A percentile compares a stretch with the other conserved stretches of the same genome.
Evolutionary conservation across 2,888 invertebrate genomes (phyloP).

Genomic region (Lasioglossum vierecki): DNA sequence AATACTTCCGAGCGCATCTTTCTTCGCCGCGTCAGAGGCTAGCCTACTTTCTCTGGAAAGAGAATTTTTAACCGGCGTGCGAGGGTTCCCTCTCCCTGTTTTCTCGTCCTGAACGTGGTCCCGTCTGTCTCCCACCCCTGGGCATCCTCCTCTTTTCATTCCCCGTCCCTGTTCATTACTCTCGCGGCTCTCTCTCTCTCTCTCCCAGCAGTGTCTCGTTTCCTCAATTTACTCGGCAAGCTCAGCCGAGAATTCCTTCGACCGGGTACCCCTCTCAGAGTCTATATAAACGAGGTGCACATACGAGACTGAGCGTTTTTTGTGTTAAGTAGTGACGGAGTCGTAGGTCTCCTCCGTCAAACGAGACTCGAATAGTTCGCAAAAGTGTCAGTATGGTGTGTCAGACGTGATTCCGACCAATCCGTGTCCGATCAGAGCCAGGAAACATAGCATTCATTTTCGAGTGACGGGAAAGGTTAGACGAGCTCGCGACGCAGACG

Average conservation of each 20-base stretch:
- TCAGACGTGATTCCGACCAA: constrained; percentile 64
- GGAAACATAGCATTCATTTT: not conserved
- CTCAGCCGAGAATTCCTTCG: constrained; percentile 58
- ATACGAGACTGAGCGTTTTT: constrained; percentile 80
- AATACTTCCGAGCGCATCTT: constrained; percentile 69
- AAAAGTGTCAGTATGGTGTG: constrained; percentile 73
- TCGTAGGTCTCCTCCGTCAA: constrained; percentile 51
- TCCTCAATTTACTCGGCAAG: constrained; percentile 75
- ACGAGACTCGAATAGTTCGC: constrained; percentile 44
- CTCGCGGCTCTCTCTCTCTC: constrained; percentile 32
- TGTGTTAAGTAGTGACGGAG: constrained; percentile 69
- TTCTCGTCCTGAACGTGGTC: constrained; percentile 65
- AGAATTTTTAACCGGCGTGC: constrained; percentile 79
- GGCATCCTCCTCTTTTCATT: constrained; percentile 18
- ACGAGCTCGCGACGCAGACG: not conserved
- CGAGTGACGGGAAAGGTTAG: not conserved
- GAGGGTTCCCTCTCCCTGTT: constrained; percentile 67
- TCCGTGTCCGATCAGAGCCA: constrained; percentile 39
- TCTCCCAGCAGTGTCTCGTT: constrained; percentile 66
- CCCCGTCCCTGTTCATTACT: constrained; percentile 31
- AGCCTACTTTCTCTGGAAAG: constrained; percentile 83
- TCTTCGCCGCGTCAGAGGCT: constrained; percentile 57
- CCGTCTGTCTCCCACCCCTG: constrained; percentile 58
- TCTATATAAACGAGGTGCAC: constrained; percentile 82
- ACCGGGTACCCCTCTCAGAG: constrained; percentile 73